These are phyloP conservation scores for Zenarchopterus dispar DNA, from an alignment of 2,797 vertebrate species.

Conservation along the genomic window DNA sequence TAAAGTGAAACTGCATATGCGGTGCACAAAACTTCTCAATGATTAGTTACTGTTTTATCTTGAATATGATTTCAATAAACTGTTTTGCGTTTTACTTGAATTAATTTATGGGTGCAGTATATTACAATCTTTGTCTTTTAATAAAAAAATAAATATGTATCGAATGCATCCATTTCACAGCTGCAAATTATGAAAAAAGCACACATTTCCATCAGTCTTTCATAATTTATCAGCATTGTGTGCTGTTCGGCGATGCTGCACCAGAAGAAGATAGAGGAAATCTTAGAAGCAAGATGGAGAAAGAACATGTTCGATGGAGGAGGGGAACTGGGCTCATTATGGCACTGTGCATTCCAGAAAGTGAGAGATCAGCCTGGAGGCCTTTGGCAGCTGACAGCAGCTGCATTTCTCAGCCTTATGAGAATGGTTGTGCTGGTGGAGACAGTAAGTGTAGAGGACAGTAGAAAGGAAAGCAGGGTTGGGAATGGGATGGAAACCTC, in stretches of 20 bases:
- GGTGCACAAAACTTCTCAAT: not conserved
- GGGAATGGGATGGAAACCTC: constrained; percentile 60
- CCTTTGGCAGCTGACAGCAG: constrained; percentile 68
- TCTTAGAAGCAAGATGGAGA: constrained; percentile 35
- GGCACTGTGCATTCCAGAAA: constrained; percentile 60
- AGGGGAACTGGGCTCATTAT: constrained; percentile 57
- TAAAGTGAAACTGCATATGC: constrained; percentile 17
- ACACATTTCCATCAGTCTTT: constrained; percentile 11
- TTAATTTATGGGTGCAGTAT: too few relatives aligned
- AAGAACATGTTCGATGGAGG: constrained; percentile 27
- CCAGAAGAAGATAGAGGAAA: not conserved
- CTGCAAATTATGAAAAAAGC: constrained; percentile 9
- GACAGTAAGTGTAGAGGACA: constrained; percentile 71
- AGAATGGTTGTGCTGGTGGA: constrained; percentile 32
- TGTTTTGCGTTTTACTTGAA: too few relatives aligned
- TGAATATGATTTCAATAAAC: too few relatives aligned
- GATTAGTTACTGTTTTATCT: not conserved
- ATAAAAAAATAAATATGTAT: too few relatives aligned
- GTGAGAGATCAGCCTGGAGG: constrained; percentile 74
- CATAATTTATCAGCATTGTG: constrained; percentile 9
- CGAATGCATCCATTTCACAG: not conserved
- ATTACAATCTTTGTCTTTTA: too few relatives aligned
- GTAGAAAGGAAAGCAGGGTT: constrained; percentile 54
- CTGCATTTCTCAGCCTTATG: constrained; percentile 55
- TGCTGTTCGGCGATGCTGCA: constrained; percentile 11